Conservation (phyloP, 2,797 vertebrate species). For the Acrossocheilus fasciatus region DNA sequence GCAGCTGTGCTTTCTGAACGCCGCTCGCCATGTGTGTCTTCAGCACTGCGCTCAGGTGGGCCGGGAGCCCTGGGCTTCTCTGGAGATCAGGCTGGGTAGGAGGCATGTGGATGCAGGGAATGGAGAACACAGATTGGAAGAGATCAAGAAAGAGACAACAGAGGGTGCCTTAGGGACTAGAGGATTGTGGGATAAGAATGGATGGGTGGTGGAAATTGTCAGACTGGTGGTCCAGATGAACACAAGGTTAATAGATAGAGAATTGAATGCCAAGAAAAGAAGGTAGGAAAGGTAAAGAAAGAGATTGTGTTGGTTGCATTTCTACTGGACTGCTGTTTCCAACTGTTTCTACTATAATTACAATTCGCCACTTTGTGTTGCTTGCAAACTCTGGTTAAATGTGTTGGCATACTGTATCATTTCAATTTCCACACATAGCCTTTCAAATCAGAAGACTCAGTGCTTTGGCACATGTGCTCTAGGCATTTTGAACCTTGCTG, state of each 20-base stretch:
- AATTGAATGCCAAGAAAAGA: neutral
- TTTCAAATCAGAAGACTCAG: neutral
- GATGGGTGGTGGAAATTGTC: neutral
- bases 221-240: neutral
- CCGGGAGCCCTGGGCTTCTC: slow-evolving; percentile 33
- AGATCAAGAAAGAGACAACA: slow-evolving; percentile 17
- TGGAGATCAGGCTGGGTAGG: slow-evolving; percentile 36
- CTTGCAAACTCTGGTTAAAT: neutral
- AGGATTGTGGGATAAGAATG: slow-evolving; percentile 24
- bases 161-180: slow-evolving; percentile 1
- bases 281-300: neutral
- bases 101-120: slow-evolving; percentile 15
- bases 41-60: slow-evolving; percentile 34
- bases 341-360: neutral
- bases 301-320: neutral
- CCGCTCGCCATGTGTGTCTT: slow-evolving; percentile 38
- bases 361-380: neutral
- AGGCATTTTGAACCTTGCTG: no score
- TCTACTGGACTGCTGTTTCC: neutral
- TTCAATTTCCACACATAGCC: neutral
- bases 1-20: slow-evolving; percentile 46
- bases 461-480: neutral
- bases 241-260: slow-evolving; percentile 17
- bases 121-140: slow-evolving; percentile 37
- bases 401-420: neutral